Conservation (phyloP, 1,140 invertebrate genomes). For the Conus betulinus region DNA sequence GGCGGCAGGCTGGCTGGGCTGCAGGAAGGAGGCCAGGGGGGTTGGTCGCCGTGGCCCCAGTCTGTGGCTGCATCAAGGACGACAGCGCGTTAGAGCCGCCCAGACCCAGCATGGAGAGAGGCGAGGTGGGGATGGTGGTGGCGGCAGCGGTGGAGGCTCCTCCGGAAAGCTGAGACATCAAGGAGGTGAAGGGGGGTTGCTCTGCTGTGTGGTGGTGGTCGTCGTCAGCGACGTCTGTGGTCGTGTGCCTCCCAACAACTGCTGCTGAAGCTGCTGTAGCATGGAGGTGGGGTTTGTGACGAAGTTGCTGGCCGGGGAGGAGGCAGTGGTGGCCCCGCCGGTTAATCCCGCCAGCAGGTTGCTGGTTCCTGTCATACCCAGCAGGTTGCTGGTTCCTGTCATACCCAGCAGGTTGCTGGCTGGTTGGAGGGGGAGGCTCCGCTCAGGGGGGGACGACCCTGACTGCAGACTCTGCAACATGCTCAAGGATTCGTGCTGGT, state of each 20-base stretch:
- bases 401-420: background rate
- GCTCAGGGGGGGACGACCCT: background rate
- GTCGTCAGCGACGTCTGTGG: too few relatives aligned
- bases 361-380: background rate
- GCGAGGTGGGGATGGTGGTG: background rate
- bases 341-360: background rate
- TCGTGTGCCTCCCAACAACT: background rate
- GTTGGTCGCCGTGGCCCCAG: background rate
- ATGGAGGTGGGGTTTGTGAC: background rate
- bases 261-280: background rate
- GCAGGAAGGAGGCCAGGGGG: background rate
- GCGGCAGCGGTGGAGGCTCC: background rate
- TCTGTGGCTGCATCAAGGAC: background rate
- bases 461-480: background rate
- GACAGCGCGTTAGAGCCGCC: background rate
- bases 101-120: background rate
- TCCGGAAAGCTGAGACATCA: background rate
- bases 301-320: background rate
- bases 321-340: background rate
- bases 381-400: background rate
- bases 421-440: background rate
- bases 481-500: background rate
- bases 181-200: background rate
- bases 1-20: background rate
- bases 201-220: background rate